Base-by-base conservation (phyloP, 2,797 vertebrate species). In the Meda fulgida region DNA sequence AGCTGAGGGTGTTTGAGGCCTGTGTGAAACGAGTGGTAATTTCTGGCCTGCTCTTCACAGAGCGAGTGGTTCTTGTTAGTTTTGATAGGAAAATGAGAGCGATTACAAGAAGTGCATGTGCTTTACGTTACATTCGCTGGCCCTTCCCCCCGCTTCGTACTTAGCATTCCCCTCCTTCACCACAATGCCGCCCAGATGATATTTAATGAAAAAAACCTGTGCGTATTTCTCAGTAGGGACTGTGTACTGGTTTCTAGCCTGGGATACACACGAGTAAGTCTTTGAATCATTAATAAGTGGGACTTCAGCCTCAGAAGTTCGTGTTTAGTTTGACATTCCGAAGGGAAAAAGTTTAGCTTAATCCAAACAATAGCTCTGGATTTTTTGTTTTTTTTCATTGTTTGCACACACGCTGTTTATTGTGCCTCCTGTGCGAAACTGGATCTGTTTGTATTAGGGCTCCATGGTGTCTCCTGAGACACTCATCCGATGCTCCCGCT, bases 61-160 rank as follows among this genome's bases (percentile, higher is more conserved):
- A 73, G 86, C 86, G 80, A 87, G 80, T 89, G 85, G 65, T 89
- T 88, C 77, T 87, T 84, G 87, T 88, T 85, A 86, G 84, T 81
- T 67, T 81, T 75, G 51, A 85, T 78, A 67, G 83, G 63, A 70
- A 83, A 78, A 87, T 51, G 73, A 81, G 83, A 75, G 77, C 40
- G 73, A 87, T 89, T 89, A 89, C 83, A 88, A 86, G 83, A 76
- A 76, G 84, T 83, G 81, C 89, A 88, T 86, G 78, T 89, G 89
- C 85, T 87, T 81, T 79, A 84, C 55, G 86, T 89, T 89, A 55
- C 66, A 7, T 58, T 38, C n/a, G 13, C 66, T 43, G 55, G 76
- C 73, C 85, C 75, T 31, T 48, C 58, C 60, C 46, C 70, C 84
- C 34, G 14, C 26, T 66, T 51, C 53, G 79, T 63, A 80, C 78